Percentiles rank a stretch among this genome's conserved stretches.
Conservation (phyloP, 2,113 vertebrate genomes). For the Stegastes partitus region DNA sequence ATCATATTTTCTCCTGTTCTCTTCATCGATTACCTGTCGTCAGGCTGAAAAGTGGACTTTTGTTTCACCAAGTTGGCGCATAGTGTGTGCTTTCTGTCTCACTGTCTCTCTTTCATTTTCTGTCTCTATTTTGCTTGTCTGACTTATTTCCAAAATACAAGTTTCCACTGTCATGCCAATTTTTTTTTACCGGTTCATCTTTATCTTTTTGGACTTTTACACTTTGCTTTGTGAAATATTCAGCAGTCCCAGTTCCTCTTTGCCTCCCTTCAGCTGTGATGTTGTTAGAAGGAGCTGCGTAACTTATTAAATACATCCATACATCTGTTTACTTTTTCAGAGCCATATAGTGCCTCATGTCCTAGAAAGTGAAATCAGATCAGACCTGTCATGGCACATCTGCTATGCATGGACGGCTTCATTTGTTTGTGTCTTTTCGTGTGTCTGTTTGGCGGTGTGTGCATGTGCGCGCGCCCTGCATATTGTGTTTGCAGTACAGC, state of each 20-base stretch:
- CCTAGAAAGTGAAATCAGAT: conserved; percentile 52
- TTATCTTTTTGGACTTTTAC: conserved; percentile 43
- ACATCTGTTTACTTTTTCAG: conserved; percentile 34
- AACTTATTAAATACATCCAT: conserved; percentile 50
- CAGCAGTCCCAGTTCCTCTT: conserved; percentile 6
- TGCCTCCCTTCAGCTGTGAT: conserved; percentile 2
- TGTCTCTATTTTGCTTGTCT: conserved; percentile 31
- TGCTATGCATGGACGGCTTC: conserved; percentile 63
- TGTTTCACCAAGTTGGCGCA: conserved; percentile 66
- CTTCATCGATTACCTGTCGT: conserved; percentile 74
- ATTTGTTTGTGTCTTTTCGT: conserved; percentile 49
- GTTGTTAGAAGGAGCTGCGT: conserved; percentile 30
- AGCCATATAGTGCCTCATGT: conserved; percentile 25
- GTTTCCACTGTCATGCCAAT: conserved; percentile 16
- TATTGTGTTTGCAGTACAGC: conserved; percentile 38
- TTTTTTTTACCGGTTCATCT: conserved; percentile 22
- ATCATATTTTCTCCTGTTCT: conserved; percentile 75
- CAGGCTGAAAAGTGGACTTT: conserved; percentile 70
- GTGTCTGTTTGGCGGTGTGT: conserved; percentile 24
- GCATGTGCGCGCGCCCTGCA: neutral
- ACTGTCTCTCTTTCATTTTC: conserved; percentile 34
- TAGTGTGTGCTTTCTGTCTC: conserved; percentile 7
- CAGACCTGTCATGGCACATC: conserved; percentile 61
- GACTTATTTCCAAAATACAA: conserved; percentile 37
- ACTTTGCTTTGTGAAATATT: conserved; percentile 48